phyloP scores from a whole-genome alignment of 2,113 vertebrate genomes.

The Tiliqua scincoides region DNA sequence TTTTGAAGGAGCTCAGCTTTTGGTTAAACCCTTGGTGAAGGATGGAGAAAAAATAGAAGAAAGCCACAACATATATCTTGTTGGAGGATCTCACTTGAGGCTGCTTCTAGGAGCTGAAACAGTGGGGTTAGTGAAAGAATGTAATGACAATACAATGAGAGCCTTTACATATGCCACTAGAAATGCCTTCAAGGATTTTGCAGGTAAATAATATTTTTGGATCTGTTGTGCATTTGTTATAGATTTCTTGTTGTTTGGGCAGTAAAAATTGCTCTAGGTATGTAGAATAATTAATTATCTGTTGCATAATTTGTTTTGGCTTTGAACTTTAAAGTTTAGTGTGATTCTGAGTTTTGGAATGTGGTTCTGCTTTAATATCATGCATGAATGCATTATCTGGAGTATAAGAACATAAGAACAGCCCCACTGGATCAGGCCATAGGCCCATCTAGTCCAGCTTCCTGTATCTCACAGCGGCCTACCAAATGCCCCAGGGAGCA shows the following conservation, averaged over 20 bases:
- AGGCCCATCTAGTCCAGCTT: no score
- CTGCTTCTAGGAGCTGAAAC: constrained; percentile 90
- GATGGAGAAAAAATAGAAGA: constrained; percentile 66
- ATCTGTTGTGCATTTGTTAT: not conserved
- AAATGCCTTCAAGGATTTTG: constrained; percentile 87
- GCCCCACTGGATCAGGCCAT: no score
- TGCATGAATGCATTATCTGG: not conserved
- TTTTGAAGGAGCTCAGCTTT: constrained; percentile 87
- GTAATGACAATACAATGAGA: constrained; percentile 89
- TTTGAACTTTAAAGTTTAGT: not conserved
- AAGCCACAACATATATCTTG: constrained; percentile 84
- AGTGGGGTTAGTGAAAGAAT: constrained; percentile 92
- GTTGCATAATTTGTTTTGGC: not conserved
- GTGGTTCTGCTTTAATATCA: not conserved
- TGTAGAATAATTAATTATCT: not conserved
- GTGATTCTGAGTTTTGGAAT: constrained; percentile 14
- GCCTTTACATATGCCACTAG: constrained; percentile 86
- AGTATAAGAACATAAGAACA: no score
- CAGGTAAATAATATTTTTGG: constrained; percentile 73
- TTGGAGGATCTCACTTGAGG: constrained; percentile 84
- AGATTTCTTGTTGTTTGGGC: not conserved
- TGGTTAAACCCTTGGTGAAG: constrained; percentile 81
- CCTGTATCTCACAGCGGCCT: no score
- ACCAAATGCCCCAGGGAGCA: no score
- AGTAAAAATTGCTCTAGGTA: not conserved